These are phyloP conservation scores for Drosophila melanica DNA, from an alignment of 1,140 invertebrate species.

Conservation along the genomic window DNA sequence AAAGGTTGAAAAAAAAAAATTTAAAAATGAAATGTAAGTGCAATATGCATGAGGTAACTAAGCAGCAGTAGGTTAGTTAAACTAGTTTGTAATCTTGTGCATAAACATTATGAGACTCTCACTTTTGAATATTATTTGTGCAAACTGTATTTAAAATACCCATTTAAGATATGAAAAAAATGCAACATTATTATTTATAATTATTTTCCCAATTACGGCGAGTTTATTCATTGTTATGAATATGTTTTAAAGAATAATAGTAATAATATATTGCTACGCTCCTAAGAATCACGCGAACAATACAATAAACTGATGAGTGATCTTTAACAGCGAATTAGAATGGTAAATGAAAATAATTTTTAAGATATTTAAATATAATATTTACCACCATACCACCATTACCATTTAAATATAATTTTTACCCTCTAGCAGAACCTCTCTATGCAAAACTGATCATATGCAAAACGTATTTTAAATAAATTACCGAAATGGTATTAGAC, in stretches of 20 bases:
- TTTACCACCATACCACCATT: no score
- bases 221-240: no score
- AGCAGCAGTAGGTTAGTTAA: slow-evolving; percentile 2
- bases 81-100: background rate
- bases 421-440: background rate
- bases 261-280: no score
- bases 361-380: no score
- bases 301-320: background rate
- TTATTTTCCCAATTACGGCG: no score
- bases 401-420: no score
- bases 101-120: background rate
- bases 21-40: slow-evolving; percentile 3
- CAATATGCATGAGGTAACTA: background rate
- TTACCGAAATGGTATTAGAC: no score
- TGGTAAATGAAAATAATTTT: background rate
- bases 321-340: background rate
- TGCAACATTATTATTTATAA: no score
- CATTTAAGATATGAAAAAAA: no score
- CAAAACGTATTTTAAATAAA: no score
- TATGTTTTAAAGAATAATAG: background rate
- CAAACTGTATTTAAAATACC: background rate
- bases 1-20: slow-evolving; percentile 14
- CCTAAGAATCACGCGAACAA: background rate
- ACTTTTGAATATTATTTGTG: background rate
- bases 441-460: no score